These are phyloP conservation scores for Lathamus discolor DNA, from an alignment of 2,113 vertebrate genomes.

Conservation along the genomic window DNA sequence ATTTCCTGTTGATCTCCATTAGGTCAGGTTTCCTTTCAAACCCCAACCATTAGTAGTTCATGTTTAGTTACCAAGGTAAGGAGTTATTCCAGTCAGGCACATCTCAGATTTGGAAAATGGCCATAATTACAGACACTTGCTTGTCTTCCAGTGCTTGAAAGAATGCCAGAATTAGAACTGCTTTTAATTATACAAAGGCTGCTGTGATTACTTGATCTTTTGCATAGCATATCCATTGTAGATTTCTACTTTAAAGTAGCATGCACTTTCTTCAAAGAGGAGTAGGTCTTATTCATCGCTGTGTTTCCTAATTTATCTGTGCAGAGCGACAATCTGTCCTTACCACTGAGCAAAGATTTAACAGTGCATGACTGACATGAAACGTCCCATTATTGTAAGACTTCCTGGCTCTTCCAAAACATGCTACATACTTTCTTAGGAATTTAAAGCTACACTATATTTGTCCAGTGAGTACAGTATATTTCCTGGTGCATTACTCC, in stretches of 20 bases:
- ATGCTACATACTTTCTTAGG: neutral
- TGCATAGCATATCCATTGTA: slow-evolving; percentile 16
- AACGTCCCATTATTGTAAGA: neutral
- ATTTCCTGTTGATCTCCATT: neutral
- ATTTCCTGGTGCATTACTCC: neutral
- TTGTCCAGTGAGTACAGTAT: neutral
- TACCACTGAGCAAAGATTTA: neutral
- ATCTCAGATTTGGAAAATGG: slow-evolving; percentile 36
- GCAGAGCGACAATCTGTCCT: neutral
- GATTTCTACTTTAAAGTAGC: slow-evolving; percentile 33
- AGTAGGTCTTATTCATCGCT: slow-evolving; percentile 4
- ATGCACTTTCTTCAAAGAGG: slow-evolving; percentile 35
- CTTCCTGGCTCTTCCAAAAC: neutral
- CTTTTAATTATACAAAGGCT: slow-evolving; percentile 51
- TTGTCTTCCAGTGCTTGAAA: slow-evolving; percentile 56
- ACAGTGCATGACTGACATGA: neutral
- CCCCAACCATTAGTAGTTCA: neutral
- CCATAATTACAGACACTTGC: slow-evolving; percentile 35
- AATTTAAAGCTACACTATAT: slow-evolving; percentile 4
- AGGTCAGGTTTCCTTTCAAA: neutral
- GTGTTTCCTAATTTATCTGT: neutral
- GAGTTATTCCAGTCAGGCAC: slow-evolving; percentile 19
- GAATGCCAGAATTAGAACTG: slow-evolving; percentile 41
- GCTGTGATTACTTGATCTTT: slow-evolving; percentile 23
- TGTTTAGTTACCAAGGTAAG: slow-evolving; percentile 17